Evolutionary conservation across 2,888 invertebrate species (phyloP).

Genomic region (Lymantria monacha): DNA sequence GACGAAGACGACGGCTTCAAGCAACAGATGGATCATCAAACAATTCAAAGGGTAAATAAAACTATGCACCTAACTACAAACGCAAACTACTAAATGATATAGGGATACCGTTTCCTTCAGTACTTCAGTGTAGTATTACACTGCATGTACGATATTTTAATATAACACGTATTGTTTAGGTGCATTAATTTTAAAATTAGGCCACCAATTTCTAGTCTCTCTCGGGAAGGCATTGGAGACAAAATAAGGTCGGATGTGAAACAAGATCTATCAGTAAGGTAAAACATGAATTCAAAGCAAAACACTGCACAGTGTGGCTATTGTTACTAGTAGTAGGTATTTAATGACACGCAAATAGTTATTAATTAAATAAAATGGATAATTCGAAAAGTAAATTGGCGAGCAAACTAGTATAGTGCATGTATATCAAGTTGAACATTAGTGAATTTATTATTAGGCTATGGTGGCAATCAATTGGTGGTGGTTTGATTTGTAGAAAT

Average conservation of each 20-base stretch:
- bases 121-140: slow-evolving; percentile 42
- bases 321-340: slow-evolving; percentile 27
- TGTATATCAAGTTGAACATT: slow-evolving; percentile 16
- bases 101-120: slow-evolving; percentile 12
- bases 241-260: slow-evolving; percentile 79
- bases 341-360: slow-evolving; percentile 6
- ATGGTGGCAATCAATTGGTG: slow-evolving; percentile 32
- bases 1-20: slow-evolving; percentile 75
- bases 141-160: slow-evolving; percentile 47
- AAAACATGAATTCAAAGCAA: slow-evolving; percentile 54
- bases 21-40: slow-evolving; percentile 75
- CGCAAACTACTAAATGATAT: neutral
- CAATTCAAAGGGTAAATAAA: slow-evolving; percentile 76
- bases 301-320: slow-evolving; percentile 68
- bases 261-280: slow-evolving; percentile 77
- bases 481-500: slow-evolving; percentile 35
- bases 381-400: slow-evolving; percentile 9
- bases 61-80: slow-evolving; percentile 14
- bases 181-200: slow-evolving; percentile 65
- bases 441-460: slow-evolving; percentile 14
- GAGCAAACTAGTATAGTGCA: slow-evolving; percentile 30
- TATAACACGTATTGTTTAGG: slow-evolving; percentile 51
- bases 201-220: slow-evolving; percentile 77
- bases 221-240: slow-evolving; percentile 78
- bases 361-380: neutral